phyloP scores from a whole-genome alignment of 30 jellyfish, hydroid and myxozoan species.

The Euphysa ruthae region DNA sequence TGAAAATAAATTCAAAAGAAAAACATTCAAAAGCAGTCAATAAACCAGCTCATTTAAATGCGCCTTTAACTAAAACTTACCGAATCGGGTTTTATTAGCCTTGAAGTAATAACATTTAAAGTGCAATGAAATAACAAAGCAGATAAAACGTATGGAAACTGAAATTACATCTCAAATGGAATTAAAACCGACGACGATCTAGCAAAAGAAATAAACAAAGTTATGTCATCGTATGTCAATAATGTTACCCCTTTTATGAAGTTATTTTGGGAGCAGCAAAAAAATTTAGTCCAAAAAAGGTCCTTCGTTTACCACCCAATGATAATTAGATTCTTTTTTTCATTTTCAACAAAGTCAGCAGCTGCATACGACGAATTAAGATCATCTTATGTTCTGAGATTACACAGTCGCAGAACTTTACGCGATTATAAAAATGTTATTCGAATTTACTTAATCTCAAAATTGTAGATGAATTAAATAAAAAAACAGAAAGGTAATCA shows the following conservation, averaged over 20 bases:
- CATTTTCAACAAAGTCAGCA: constrained; percentile 34
- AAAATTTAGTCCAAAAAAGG: background rate
- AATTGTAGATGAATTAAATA: constrained; percentile 21
- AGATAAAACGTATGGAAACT: constrained; percentile 27
- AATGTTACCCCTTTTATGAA: constrained; percentile 60
- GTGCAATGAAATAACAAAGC: background rate
- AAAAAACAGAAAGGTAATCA: background rate
- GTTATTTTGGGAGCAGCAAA: constrained; percentile 46
- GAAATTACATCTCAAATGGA: constrained; percentile 35
- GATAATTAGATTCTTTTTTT: constrained; percentile 34
- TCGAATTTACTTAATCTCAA: constrained; percentile 29
- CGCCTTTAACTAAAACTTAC: constrained; percentile 37
- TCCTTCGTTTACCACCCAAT: constrained; percentile 57
- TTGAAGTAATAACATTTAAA: constrained; percentile 23
- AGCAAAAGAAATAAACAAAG: constrained; percentile 5
- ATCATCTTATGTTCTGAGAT: constrained; percentile 5
- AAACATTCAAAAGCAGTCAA: too few relatives aligned
- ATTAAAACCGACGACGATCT: constrained; percentile 9
- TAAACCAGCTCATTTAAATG: constrained; percentile 22
- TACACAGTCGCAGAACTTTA: constrained; percentile 40
- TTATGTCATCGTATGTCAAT: too few relatives aligned
- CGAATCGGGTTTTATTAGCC: constrained; percentile 21
- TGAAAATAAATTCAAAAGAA: too few relatives aligned
- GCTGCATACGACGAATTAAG: constrained; percentile 46
- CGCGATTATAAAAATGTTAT: constrained; percentile 44